Conservation (phyloP, 2,888 invertebrate species). For the Ochropleura plecta region DNA sequence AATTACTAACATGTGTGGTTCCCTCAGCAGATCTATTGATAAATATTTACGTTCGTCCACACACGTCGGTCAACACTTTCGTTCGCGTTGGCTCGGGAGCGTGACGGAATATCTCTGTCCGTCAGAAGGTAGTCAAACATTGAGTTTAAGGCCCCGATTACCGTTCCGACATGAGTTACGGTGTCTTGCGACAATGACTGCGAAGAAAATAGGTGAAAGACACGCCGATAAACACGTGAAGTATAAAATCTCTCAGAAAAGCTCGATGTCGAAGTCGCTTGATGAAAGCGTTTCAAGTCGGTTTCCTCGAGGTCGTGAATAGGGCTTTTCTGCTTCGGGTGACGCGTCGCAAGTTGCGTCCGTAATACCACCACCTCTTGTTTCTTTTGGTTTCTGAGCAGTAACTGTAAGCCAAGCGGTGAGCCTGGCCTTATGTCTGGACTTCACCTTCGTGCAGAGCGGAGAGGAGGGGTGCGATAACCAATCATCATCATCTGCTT, state of each 20-base stretch:
- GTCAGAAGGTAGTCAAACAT: slow-evolving; percentile 26
- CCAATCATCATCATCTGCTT: neutral
- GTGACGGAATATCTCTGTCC: slow-evolving; percentile 41
- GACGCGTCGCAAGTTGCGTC: neutral
- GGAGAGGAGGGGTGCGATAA: neutral
- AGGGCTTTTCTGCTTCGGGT: neutral
- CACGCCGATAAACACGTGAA: neutral
- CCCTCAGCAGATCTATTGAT: slow-evolving; percentile 25
- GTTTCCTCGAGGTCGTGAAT: neutral
- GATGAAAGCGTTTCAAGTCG: neutral
- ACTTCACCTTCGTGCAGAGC: neutral
- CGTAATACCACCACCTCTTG: neutral
- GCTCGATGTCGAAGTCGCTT: neutral
- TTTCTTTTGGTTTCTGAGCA: neutral
- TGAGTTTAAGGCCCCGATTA: neutral
- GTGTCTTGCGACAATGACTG: neutral
- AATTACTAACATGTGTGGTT: slow-evolving; percentile 20
- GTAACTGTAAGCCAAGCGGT: neutral
- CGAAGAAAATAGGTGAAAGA: neutral
- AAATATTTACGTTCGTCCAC: slow-evolving; percentile 43
- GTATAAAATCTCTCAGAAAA: neutral
- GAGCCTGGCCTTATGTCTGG: neutral
- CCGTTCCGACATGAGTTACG: neutral
- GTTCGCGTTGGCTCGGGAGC: neutral
- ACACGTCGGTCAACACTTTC: slow-evolving; percentile 42